phyloP scores from a whole-genome alignment of 2,888 invertebrate genomes.

The Deilephila elpenor region DNA sequence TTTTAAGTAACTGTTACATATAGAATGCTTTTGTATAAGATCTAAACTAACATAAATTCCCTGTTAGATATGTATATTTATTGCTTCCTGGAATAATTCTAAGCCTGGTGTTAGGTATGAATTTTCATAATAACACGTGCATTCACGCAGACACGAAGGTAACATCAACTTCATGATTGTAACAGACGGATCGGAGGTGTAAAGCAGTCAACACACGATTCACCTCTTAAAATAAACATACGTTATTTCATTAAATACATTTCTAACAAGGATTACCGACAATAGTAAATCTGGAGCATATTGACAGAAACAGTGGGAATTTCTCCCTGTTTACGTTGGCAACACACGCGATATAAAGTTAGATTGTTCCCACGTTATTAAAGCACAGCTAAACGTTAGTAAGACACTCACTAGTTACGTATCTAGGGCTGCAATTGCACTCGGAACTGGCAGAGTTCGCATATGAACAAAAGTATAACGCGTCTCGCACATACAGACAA shows the following conservation, averaged over 20 bases:
- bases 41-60: neutral
- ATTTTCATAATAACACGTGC: neutral
- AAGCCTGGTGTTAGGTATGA: neutral
- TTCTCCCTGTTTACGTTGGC: constrained; percentile 4
- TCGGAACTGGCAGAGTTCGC: constrained; percentile 72
- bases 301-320: constrained; percentile 21
- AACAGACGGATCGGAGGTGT: neutral
- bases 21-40: too few relatives aligned
- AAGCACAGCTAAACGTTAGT: constrained; percentile 24
- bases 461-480: constrained; percentile 59
- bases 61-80: neutral
- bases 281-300: constrained; percentile 12
- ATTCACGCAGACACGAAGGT: neutral
- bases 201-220: neutral
- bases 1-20: neutral
- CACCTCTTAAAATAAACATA: neutral
- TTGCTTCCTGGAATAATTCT: neutral
- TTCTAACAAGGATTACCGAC: neutral
- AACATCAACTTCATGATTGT: neutral
- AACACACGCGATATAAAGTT: constrained; percentile 22
- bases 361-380: constrained; percentile 28
- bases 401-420: constrained; percentile 24
- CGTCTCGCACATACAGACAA: neutral
- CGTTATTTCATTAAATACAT: constrained; percentile 5
- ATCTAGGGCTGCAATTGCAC: constrained; percentile 65